Evolutionary conservation across 2,888 invertebrate species (phyloP), one percentile per base, ranked within the genome.

Genomic region (Sinohyriopsis cumingii): DNA sequence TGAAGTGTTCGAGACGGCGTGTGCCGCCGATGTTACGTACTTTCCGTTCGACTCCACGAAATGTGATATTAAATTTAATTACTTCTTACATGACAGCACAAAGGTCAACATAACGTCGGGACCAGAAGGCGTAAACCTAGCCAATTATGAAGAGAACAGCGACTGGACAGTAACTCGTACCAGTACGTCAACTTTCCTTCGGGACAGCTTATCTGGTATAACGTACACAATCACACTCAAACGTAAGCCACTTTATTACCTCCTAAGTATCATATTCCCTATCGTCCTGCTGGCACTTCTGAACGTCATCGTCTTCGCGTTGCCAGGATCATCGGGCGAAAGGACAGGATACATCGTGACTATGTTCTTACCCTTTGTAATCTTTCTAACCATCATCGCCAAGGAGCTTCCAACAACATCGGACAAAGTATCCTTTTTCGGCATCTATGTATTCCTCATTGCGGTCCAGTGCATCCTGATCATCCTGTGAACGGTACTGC

Each of bases 351-450:
- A 73, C 54, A 67, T 75, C 1, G 77, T 81, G 15, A 80, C 77
- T 3, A 76, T 77, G 15, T 80, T 77, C 53, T 64, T 81, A n/a
- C 67, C 81, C 9, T 77, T 81, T 56, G 76, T 77, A 4, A 77
- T 81, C 1, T 81, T 81, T 28, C 59, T 81, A n/a, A 80, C 81
- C 3, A 80, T 81, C 22, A 76, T 80, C 5, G 75, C 76, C 45
- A 63, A 72, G 1, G 72, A 75, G 59, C 72, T 81, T 5, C 81
- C 81, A 18, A 69, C 68, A 12, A 80, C 75, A 55, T 77, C 78
- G 7, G 69, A 72, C 62, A 66, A 69, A 18, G 62, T 77, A 18
- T 78, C 79, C 1, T 67, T 73, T 15, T 72, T 78, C 54, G 71
- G 73, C 54, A 69, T 71, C 15, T 81, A 79, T 55, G 62, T 81